Percentiles rank a stretch among this genome's conserved stretches.
Conservation (phyloP, 1,140 invertebrate species). For the Lepidotrigona ventralis region DNA sequence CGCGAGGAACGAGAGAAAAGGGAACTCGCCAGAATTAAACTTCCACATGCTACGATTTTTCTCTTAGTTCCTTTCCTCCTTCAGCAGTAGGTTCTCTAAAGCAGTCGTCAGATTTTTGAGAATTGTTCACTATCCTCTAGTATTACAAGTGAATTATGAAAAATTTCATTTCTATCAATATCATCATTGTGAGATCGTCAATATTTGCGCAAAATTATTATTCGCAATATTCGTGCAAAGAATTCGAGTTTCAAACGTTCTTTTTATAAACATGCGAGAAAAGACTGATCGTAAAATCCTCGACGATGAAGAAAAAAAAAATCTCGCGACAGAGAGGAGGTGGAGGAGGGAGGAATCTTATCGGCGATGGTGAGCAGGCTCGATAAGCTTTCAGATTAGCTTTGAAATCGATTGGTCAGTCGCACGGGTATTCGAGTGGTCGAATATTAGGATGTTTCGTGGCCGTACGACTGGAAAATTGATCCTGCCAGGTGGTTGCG, state of each 20-base stretch:
- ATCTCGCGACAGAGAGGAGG: no score
- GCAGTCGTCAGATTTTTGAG: no score
- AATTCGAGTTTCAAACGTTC: no score
- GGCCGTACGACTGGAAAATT: conserved; percentile 1
- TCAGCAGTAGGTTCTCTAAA: no score
- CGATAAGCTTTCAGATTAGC: conserved; percentile 8
- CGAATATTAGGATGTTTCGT: conserved; percentile 40
- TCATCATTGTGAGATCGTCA: no score
- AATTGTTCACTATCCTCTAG: no score
- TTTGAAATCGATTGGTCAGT: conserved; percentile 2
- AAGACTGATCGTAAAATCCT: background rate
- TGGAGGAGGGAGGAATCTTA: background rate
- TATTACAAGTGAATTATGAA: no score
- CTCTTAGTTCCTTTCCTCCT: background rate
- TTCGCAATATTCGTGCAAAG: no score
- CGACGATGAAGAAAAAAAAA: background rate
- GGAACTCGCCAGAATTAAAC: background rate
- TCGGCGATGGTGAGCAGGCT: background rate
- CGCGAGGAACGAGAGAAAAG: background rate
- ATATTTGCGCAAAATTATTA: no score
- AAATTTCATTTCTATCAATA: no score
- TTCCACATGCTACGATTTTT: background rate
- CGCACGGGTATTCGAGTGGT: background rate
- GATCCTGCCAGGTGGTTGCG: background rate
- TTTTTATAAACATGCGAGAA: no score